Evolutionary conservation across 2,888 invertebrate species (phyloP).

Genomic region (Polydesmus complanatus): DNA sequence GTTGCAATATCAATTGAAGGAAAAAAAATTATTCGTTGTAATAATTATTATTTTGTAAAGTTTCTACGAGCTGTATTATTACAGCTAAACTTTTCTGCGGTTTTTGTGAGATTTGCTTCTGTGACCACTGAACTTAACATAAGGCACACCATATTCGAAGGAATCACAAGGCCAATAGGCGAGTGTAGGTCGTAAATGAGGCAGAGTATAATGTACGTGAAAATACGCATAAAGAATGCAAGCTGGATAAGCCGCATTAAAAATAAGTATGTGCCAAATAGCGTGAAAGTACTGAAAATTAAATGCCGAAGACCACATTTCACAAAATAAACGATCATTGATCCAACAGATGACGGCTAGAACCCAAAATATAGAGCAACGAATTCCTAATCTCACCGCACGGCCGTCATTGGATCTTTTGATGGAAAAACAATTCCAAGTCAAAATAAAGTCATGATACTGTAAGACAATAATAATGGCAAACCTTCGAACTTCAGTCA

Average conservation of each 20-base stretch:
- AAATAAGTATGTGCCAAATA: slow-evolving; percentile 67
- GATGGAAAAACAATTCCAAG: background rate
- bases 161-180: slow-evolving; percentile 63
- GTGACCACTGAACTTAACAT: slow-evolving; percentile 38
- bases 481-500: slow-evolving; percentile 53
- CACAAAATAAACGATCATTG: slow-evolving; percentile 61
- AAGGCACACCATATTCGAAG: slow-evolving; percentile 63
- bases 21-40: no score
- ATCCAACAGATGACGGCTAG: slow-evolving; percentile 63
- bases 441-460: background rate
- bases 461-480: slow-evolving; percentile 8
- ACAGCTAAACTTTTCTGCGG: slow-evolving; percentile 9
- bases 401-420: slow-evolving; percentile 40
- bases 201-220: slow-evolving; percentile 53
- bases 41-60: no score
- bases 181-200: slow-evolving; percentile 52
- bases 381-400: slow-evolving; percentile 54
- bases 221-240: slow-evolving; percentile 66
- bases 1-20: no score
- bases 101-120: background rate
- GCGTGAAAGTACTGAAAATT: slow-evolving; percentile 72
- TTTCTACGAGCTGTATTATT: no score
- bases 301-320: slow-evolving; percentile 53
- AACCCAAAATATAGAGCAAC: slow-evolving; percentile 51
- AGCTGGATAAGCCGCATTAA: slow-evolving; percentile 60